Conservation (phyloP, 2,888 invertebrate genomes). For the Abrostola triplasia region DNA sequence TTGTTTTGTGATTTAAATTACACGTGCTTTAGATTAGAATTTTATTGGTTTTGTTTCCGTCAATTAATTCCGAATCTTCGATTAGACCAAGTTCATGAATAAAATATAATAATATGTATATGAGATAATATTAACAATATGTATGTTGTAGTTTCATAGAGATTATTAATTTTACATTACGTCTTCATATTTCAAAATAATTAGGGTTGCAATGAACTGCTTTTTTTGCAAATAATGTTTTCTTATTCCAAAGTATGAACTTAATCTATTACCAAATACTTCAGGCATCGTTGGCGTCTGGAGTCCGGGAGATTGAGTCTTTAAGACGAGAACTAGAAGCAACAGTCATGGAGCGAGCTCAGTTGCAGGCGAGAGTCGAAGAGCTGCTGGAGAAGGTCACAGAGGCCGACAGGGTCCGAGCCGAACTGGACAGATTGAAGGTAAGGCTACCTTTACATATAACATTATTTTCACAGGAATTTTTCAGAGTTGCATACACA, state of each 20-base stretch:
- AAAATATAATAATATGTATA: too few relatives aligned
- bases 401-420: conserved; percentile 90
- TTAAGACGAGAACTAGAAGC: conserved; percentile 90
- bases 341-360: conserved; percentile 90
- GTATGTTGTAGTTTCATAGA: too few relatives aligned
- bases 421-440: conserved; percentile 92
- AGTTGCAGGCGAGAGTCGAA: conserved; percentile 88
- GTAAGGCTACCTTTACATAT: conserved; percentile 75
- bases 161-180: too few relatives aligned
- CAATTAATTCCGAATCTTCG: conserved; percentile 5
- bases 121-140: too few relatives aligned
- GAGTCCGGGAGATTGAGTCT: conserved; percentile 90
- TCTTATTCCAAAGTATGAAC: neutral
- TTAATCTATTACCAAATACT: conserved; percentile 10
- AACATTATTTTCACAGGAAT: conserved; percentile 10
- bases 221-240: neutral
- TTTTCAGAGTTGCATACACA: neutral
- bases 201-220: neutral
- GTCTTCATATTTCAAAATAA: too few relatives aligned
- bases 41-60: conserved; percentile 17
- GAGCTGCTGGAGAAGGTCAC: conserved; percentile 90
- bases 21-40: conserved; percentile 8
- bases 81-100: neutral
- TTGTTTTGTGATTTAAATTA: conserved; percentile 18
- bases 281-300: conserved; percentile 80